phyloP scores from a whole-genome alignment of 2,113 vertebrate genomes.

The Gambusia holbrooki region DNA sequence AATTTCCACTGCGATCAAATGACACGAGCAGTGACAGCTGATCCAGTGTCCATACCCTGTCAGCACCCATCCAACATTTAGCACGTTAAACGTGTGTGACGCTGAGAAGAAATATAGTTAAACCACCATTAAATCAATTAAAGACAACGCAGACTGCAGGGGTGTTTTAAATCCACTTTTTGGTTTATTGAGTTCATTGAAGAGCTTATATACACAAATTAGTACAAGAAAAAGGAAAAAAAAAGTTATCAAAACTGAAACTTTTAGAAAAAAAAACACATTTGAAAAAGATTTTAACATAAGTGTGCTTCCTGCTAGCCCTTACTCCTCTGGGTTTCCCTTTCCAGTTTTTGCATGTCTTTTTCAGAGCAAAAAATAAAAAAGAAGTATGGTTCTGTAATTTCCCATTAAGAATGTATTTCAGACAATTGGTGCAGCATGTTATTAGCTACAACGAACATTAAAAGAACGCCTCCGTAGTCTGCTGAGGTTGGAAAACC shows the following conservation, averaged over 20 bases:
- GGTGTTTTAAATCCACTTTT: not conserved
- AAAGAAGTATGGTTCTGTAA: constrained; percentile 1
- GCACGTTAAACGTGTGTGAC: not conserved
- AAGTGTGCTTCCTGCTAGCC: constrained; percentile 15
- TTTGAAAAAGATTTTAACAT: constrained; percentile 44
- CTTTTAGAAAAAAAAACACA: constrained; percentile 40
- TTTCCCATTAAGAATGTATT: constrained; percentile 46
- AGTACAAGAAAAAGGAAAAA: constrained; percentile 52
- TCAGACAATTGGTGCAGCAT: constrained; percentile 50
- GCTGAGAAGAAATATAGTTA: not conserved
- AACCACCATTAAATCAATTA: not conserved
- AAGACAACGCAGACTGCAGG: not conserved
- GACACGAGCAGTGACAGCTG: constrained; percentile 43
- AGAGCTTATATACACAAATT: constrained; percentile 77
- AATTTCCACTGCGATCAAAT: constrained; percentile 60
- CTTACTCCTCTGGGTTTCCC: not conserved
- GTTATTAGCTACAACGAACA: constrained; percentile 68
- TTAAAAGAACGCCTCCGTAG: constrained; percentile 45
- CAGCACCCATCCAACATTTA: not conserved
- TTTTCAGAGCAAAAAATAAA: constrained; percentile 24
- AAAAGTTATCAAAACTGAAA: constrained; percentile 46
- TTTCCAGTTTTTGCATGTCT: not conserved
- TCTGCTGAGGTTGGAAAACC: not conserved
- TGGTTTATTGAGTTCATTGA: constrained; percentile 69
- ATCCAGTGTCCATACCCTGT: constrained; percentile 20